These are phyloP conservation scores for Todiramphus chloris DNA, from an alignment of 2,113 vertebrate species.

Conservation along the genomic window DNA sequence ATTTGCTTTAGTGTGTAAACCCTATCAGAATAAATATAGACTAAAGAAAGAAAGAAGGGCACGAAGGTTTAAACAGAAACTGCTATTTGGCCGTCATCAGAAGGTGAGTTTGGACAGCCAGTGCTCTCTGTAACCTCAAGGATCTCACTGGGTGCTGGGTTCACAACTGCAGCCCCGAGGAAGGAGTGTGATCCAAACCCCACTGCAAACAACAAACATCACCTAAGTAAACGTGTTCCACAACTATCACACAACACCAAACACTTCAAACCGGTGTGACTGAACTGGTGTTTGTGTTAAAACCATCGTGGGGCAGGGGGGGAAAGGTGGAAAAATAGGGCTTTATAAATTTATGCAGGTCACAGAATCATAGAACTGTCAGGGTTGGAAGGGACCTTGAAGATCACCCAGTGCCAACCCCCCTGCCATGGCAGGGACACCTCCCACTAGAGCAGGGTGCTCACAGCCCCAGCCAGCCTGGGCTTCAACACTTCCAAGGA, in stretches of 20 bases:
- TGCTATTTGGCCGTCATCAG: background rate
- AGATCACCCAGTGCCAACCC: too few relatives aligned
- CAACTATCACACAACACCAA: background rate
- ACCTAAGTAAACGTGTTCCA: background rate
- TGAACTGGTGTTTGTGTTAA: background rate
- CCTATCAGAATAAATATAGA: background rate
- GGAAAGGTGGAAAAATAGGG: background rate
- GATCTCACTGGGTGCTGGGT: accelerated
- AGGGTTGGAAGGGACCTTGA: too few relatives aligned
- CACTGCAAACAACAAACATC: background rate
- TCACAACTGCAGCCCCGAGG: background rate
- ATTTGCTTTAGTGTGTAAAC: background rate
- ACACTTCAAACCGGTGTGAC: background rate
- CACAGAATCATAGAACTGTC: too few relatives aligned
- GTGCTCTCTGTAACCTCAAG: background rate
- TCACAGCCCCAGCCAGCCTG: too few relatives aligned
- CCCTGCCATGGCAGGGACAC: too few relatives aligned
- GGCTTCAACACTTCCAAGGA: too few relatives aligned
- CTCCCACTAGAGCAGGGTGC: too few relatives aligned
- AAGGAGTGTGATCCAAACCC: background rate
- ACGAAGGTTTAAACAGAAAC: background rate
- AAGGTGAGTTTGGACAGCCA: background rate
- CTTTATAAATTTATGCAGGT: background rate
- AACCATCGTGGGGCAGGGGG: accelerated
- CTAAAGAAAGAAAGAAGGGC: background rate